These are phyloP conservation scores for Danio jaintianensis DNA, from an alignment of 2,797 vertebrate species.

Conservation along the genomic window DNA sequence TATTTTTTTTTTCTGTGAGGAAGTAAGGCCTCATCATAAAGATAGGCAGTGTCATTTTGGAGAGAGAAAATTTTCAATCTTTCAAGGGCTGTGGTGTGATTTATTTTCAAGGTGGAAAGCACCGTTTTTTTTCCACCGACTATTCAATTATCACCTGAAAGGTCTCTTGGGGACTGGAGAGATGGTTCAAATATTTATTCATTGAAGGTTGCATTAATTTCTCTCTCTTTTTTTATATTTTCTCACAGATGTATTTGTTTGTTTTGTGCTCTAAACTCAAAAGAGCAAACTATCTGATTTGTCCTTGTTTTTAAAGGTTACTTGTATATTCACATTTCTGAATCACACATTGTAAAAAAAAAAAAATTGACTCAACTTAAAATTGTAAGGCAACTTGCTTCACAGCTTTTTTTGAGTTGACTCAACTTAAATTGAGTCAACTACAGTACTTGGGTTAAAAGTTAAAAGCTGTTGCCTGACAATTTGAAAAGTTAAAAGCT, in stretches of 20 bases:
- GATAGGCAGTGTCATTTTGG: conserved; percentile 41
- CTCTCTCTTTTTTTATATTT: conserved; percentile 18
- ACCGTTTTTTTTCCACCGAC: background rate
- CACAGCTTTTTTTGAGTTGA: no score
- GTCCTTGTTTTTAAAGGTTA: conserved; percentile 4
- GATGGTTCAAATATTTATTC: conserved; percentile 33
- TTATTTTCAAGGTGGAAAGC: conserved; percentile 38
- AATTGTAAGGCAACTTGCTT: no score
- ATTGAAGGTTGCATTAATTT: background rate
- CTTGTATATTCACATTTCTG: background rate
- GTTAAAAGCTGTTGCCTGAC: no score
- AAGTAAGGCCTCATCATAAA: conserved; percentile 33
- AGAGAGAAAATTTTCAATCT: conserved; percentile 32
- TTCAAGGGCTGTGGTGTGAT: background rate
- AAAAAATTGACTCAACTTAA: no score
- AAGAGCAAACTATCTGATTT: background rate
- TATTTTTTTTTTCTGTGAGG: background rate
- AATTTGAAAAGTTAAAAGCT: no score
- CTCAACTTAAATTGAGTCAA: no score
- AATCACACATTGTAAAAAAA: background rate
- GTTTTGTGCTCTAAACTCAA: background rate
- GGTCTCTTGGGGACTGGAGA: background rate
- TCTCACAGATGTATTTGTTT: conserved; percentile 12
- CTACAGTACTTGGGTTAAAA: no score
- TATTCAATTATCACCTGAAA: conserved; percentile 39